These are phyloP conservation scores for Melanchra persicariae DNA, from an alignment of 2,888 invertebrate genomes.

Conservation along the genomic window DNA sequence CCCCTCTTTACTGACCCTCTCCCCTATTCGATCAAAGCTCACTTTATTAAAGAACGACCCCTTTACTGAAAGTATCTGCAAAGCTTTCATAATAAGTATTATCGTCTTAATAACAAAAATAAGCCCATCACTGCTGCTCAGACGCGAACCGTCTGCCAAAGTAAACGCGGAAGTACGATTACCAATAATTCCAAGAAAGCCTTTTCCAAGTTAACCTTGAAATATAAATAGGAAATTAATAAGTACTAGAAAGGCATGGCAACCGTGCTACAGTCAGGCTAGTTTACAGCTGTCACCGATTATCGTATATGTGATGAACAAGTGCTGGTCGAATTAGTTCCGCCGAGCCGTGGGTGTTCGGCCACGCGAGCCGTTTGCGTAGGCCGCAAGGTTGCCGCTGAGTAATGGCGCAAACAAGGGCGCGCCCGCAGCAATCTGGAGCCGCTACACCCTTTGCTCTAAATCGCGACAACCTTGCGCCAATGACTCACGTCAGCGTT, in stretches of 20 bases:
- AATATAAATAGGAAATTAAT: neutral
- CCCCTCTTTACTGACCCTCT: too few relatives aligned
- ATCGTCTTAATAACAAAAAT: too few relatives aligned
- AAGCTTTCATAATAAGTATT: too few relatives aligned
- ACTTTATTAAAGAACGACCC: too few relatives aligned
- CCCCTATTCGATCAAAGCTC: too few relatives aligned
- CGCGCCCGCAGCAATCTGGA: constrained; percentile 69
- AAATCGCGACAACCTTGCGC: constrained; percentile 55
- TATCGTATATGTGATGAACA: constrained; percentile 9
- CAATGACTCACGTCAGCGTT: constrained; percentile 18
- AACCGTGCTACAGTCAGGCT: neutral
- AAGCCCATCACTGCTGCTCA: neutral
- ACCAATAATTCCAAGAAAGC: constrained; percentile 1
- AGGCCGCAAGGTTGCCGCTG: constrained; percentile 66
- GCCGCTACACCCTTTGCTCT: constrained; percentile 66
- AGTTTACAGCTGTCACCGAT: constrained; percentile 28
- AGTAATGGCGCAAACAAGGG: constrained; percentile 76
- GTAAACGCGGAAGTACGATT: neutral
- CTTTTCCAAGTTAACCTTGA: constrained; percentile 2
- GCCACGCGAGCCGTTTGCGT: constrained; percentile 44
- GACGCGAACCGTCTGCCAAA: neutral
- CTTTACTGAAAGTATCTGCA: too few relatives aligned
- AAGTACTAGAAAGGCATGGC: neutral
- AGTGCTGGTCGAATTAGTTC: constrained; percentile 21
- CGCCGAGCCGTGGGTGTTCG: constrained; percentile 59